phyloP scores from a whole-genome alignment of 2,797 vertebrate species.

The Dermochelys coriacea region DNA sequence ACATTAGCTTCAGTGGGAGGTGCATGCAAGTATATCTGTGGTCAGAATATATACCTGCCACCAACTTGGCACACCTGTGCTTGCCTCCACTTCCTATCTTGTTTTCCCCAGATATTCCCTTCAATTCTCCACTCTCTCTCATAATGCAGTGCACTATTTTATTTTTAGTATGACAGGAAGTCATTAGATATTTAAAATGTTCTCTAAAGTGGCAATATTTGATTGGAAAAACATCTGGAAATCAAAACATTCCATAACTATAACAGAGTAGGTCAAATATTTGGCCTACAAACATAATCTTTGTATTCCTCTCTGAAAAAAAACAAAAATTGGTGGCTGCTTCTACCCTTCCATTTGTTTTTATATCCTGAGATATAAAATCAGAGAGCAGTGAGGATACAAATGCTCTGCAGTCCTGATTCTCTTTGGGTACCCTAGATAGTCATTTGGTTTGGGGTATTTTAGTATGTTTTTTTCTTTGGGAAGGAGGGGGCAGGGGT shows the following conservation, averaged over 20 bases:
- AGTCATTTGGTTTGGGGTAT: conserved; percentile 18
- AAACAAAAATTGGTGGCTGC: not conserved
- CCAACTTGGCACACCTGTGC: rapidly evolving
- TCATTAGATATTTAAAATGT: not conserved
- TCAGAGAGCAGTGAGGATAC: not conserved
- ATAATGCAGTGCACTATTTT: not conserved
- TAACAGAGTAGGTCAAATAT: not conserved
- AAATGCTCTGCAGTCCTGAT: not conserved
- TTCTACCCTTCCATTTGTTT: not conserved
- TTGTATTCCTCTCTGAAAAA: not conserved
- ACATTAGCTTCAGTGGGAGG: not conserved
- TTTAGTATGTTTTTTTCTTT: not conserved
- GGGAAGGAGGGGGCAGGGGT: not conserved
- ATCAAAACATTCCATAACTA: not conserved
- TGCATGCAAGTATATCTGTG: not conserved
- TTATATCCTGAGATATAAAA: not conserved
- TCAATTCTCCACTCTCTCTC: not conserved
- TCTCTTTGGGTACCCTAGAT: not conserved
- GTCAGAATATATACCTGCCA: not conserved
- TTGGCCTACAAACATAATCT: conserved; percentile 14
- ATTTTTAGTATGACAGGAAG: not conserved
- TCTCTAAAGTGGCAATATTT: not conserved
- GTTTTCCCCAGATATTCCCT: not conserved
- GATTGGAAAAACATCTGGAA: not conserved
- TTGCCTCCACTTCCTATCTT: not conserved